A percentile compares a stretch with the other conserved stretches of the same genome.
These are phyloP conservation scores for Sapayoa aenigma DNA, from an alignment of 2,113 vertebrate species.

Conservation along the genomic window DNA sequence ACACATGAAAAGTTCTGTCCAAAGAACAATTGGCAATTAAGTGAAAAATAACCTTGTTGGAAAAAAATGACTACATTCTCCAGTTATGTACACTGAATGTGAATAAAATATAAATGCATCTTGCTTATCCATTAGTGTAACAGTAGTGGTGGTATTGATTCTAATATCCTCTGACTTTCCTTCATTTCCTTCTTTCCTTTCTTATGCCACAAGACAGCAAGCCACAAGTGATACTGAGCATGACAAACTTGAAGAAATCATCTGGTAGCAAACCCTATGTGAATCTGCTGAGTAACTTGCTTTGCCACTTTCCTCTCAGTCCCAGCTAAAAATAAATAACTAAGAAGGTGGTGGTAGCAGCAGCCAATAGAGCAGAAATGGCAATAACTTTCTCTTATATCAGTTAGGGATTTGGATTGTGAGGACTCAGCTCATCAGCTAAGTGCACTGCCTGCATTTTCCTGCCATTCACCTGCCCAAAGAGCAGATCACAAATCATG, in stretches of 20 bases:
- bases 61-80: neutral
- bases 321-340: conserved; percentile 30
- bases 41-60: neutral
- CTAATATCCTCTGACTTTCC: neutral
- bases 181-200: neutral
- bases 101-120: neutral
- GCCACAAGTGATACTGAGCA: neutral
- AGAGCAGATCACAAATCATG: conserved; percentile 48
- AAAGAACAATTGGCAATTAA: neutral
- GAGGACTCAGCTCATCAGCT: neutral
- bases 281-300: neutral
- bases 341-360: neutral
- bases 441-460: neutral
- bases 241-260: neutral
- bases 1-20: neutral
- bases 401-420: neutral
- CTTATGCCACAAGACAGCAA: neutral
- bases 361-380: conserved; percentile 11
- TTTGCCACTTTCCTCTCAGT: neutral
- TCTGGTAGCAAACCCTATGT: neutral
- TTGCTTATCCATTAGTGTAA: neutral
- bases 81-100: neutral
- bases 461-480: conserved; percentile 32
- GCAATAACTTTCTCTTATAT: neutral
- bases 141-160: neutral